Evolutionary conservation across 64 coral and sea anemone species (phyloP).

Genomic region (Montipora sp.): DNA sequence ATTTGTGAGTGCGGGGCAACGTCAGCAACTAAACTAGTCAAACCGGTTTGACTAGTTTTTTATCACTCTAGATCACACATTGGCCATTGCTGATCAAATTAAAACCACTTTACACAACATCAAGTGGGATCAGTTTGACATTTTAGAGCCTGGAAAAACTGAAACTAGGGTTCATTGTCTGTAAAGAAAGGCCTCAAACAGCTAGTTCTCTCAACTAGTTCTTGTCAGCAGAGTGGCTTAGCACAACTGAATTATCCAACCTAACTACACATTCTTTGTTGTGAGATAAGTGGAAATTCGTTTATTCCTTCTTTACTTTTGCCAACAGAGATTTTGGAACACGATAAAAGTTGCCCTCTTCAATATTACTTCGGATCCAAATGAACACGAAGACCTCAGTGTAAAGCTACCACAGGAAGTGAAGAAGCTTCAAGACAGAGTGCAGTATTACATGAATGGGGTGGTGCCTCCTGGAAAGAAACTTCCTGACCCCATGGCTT

Average conservation of each 20-base stretch:
- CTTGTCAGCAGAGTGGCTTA: too few relatives aligned
- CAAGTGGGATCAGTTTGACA: not conserved
- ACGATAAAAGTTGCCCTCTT: conserved; percentile 11
- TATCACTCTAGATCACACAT: too few relatives aligned
- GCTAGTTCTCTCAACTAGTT: too few relatives aligned
- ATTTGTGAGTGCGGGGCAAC: too few relatives aligned
- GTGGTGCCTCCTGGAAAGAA: conserved; percentile 13
- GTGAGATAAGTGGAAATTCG: not conserved
- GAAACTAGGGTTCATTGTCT: too few relatives aligned
- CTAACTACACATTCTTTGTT: not conserved
- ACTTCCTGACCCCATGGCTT: not conserved
- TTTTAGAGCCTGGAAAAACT: not conserved
- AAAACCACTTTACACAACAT: too few relatives aligned
- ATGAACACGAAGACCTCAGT: conserved; percentile 1
- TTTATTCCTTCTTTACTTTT: not conserved
- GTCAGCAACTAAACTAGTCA: too few relatives aligned
- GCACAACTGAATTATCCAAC: too few relatives aligned
- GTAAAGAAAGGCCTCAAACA: too few relatives aligned
- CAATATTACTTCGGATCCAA: conserved; percentile 37
- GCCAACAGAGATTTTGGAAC: not conserved
- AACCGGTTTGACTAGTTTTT: too few relatives aligned
- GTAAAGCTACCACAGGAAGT: conserved; percentile 5
- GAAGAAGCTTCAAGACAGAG: not conserved
- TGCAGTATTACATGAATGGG: conserved; percentile 36
- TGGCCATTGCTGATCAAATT: too few relatives aligned